Evolutionary conservation across 1,140 invertebrate genomes (phyloP), one percentile per base, ranked within the genome.

Genomic region (Drosophila mayri): DNA sequence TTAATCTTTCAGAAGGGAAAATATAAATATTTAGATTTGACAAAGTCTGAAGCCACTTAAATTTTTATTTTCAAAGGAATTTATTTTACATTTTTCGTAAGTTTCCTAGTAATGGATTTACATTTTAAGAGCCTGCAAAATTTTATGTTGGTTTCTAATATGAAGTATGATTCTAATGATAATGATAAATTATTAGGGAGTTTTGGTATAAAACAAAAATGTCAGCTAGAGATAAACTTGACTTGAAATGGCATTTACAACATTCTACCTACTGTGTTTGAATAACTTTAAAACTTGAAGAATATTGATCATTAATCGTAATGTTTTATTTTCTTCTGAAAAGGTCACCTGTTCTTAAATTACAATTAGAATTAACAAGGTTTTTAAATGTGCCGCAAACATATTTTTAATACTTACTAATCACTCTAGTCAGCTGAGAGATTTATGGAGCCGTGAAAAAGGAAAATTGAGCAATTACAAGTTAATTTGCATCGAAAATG

Each of bases 391-490:
- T 22, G 14, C 12, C 10, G 35, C 18, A 52, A 35, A 5, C 18
- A 43, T 18, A 18, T 30, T 40, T 32, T 43, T 5, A 28, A 12
- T 10, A 47, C 38, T n/a, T 35, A 54, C 10, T 18, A 44, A 44
- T 52, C 22, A 54, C 30, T 22, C 25, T 20, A 30, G 20, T 52
- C 22, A 52, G 16, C 44, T 16, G 11, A 30, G n/a, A 22, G 30
- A 44, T 70, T 44, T 54, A 70, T 44, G 22, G 38, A 67, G 30
- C 38, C 35, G 43, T 44, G 14, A 70, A 67, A 54, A 54, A 37
- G n/a, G n/a, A 22, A 54, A 70, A 70, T 67, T 70, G 38, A 54
- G n/a, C 66, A 67, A 70, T 70, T 54, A 54, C 10, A 43, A 41
- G n/a, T 18, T 41, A 41, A 70, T 66, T 66, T 66, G 8, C 52